Evolutionary conservation across 30 jellyfish, hydroid and myxozoan species (phyloP), one percentile per base, ranked within the genome.

Genomic region (Aurelia aurita): DNA sequence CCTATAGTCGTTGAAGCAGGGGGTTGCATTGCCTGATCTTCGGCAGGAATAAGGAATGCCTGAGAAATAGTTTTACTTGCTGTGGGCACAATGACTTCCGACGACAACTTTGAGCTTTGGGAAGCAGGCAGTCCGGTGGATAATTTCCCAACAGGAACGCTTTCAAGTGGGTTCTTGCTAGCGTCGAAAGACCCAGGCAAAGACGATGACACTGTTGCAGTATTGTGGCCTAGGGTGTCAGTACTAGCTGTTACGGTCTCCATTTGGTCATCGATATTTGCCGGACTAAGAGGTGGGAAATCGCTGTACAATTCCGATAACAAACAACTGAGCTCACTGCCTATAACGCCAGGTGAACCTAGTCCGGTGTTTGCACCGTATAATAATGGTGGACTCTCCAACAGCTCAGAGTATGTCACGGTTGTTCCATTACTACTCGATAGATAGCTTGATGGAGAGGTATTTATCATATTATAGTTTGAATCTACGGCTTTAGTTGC

Each of bases 321-420:
- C 0, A 79, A 74, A 20, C 66, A 39, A 21, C 45, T 83, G 25
- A 83, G 66, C 27, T 83, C 93, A 66, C 39, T 71, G 7, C 87
- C 93, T 46, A 83, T 83, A 47, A 68, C 80, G 15, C 79, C 93
- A 39, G 93, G 84, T 3, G 93, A 71, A 26, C 87, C 84, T n/a
- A 70, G 27, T 12, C 28, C 46, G 10, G 79, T 67, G 10, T 14
- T 65, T 34, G 66, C 32, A 46, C 69, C 71, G 58, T 77, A 67
- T 16, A 45, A 7, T 9, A 67, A 34, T 21, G 79, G 26, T 32
- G 88, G 23, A 7, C 65, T 12, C 20, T 77, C 79, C 28, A 77
- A 31, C 34, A 77, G 57, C 69, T 34, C 79, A 1, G 88, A 39
- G 58, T n/a, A 58, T 3, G 51, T 39, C 11, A 29, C 75, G 1